Percentiles rank a stretch among this genome's conserved stretches.
Evolutionary conservation across 1,140 invertebrate genomes (phyloP).

Genomic region (Drosophila kurseongensis): DNA sequence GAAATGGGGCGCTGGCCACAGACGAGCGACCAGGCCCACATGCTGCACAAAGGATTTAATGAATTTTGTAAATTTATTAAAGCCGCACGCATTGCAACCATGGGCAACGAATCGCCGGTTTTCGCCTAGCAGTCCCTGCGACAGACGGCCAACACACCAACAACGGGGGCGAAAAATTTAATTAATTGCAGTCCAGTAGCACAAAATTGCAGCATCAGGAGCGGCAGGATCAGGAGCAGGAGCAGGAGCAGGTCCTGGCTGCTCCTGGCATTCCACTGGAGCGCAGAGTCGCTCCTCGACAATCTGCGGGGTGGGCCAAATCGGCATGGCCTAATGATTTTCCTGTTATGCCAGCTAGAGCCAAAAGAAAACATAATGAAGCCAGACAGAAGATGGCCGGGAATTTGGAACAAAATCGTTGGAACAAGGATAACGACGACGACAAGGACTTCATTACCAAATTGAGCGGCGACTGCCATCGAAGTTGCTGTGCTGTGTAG

Average conservation of each 20-base stretch:
- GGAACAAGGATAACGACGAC: conserved; percentile 36
- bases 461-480: conserved; percentile 72
- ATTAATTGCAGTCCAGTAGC: conserved; percentile 72
- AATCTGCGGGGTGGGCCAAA: conserved; percentile 70
- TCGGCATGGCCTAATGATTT: conserved; percentile 81
- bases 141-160: conserved; percentile 30
- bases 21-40: conserved; percentile 29
- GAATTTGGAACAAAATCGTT: conserved; percentile 13
- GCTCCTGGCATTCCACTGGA: conserved; percentile 15
- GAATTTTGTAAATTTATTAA: conserved; percentile 78
- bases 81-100: conserved; percentile 60
- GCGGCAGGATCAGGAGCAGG: conserved; percentile 5
- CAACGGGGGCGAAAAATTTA: conserved; percentile 64
- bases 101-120: conserved; percentile 23
- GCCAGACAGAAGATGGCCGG: conserved; percentile 28
- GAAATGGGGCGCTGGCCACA: conserved; percentile 1
- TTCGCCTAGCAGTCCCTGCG: conserved; percentile 29
- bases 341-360: conserved; percentile 67
- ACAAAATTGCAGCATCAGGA: conserved; percentile 43
- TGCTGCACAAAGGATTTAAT: conserved; percentile 63
- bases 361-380: conserved; percentile 78
- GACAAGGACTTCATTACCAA: conserved; percentile 78
- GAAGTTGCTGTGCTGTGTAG: conserved; percentile 47
- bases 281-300: conserved; percentile 31
- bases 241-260: not conserved